Evolutionary conservation across 2,888 invertebrate species (phyloP), one percentile per base, ranked within the genome.

Genomic region (Polia nebulosa): DNA sequence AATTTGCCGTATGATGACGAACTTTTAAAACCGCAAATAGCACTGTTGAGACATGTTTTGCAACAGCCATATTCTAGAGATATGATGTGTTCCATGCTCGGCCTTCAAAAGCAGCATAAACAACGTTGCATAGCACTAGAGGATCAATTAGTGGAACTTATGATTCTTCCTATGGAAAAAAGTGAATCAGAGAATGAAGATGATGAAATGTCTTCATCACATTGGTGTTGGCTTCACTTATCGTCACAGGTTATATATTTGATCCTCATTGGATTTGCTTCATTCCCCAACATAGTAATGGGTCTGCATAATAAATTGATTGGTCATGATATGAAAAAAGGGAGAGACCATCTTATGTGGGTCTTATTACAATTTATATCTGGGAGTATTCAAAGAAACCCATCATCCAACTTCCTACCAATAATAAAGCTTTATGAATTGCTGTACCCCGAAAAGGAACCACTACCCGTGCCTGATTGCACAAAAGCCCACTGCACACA

Each of bases 331-430:
- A 96, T 99, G 89, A 96, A 98, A 72, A 98, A 98, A 91, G 99
- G 99, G 0, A 96, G 99, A 56, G 99, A 99, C 93, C 99, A 99
- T 87, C 95, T 99, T n/a, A 99, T 99, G 99, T 99, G 99, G 99
- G 98, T 99, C 25, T 95, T 99, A 22, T 95, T 99, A 51, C 99
- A 99, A 94, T 99, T 99, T 88, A 98, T 99, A 84, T 99, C 99
- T 0, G 99, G 99, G 57, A 99, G 99, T 88, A 99, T 99, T 86
- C 99, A 99, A 91, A 97, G 99, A 83, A 99, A 99, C 93, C 98
- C 99, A 0, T 93, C 98, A 55, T 97, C 97, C 0, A 98, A 98
- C 90, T 99, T 99, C 87, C 93, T 99, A 74, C 98, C 99, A 0
- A 98, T 99, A 72, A 97, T 99, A 84, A 97, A 98, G 89, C 95